A percentile compares a stretch with the other conserved stretches of the same genome.
These are phyloP conservation scores for Neocloeon triangulifer DNA, from an alignment of 1,140 invertebrate species.

Conservation along the genomic window DNA sequence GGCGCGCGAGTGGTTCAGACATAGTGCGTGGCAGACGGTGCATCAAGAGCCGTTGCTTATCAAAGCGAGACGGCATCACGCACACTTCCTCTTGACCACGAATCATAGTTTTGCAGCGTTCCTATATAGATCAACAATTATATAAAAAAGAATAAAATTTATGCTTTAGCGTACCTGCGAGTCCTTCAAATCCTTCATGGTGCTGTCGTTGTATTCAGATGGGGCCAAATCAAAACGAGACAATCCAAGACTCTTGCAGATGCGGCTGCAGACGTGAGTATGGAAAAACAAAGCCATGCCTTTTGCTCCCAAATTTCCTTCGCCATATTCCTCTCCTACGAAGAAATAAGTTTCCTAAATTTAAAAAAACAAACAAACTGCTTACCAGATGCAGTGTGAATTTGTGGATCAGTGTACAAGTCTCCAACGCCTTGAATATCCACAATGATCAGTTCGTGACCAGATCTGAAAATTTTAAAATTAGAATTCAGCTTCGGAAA, in stretches of 20 bases:
- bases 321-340: constrained; percentile 23
- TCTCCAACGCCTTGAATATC: constrained; percentile 39
- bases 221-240: constrained; percentile 26
- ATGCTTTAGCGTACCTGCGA: not conserved
- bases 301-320: constrained; percentile 30
- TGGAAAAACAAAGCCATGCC: constrained; percentile 38
- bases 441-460: constrained; percentile 33
- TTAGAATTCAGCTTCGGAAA: too few relatives aligned
- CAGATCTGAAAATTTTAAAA: constrained; percentile 20
- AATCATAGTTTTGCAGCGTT: constrained; percentile 14
- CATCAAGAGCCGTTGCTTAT: too few relatives aligned
- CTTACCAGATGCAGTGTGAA: constrained; percentile 24
- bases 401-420: constrained; percentile 36
- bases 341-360: too few relatives aligned
- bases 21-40: too few relatives aligned
- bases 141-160: not conserved
- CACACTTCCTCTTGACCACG: constrained; percentile 20
- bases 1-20: too few relatives aligned
- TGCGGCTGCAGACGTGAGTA: constrained; percentile 29
- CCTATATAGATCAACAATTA: constrained; percentile 6
- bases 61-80: constrained; percentile 16
- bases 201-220: too few relatives aligned
- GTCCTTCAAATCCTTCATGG: constrained; percentile 7
- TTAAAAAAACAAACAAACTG: not conserved
- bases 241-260: constrained; percentile 25